A percentile compares a stretch with the other conserved stretches of the same genome.
Conservation (phyloP, 1,140 invertebrate genomes). For the Leucophenga varia region DNA sequence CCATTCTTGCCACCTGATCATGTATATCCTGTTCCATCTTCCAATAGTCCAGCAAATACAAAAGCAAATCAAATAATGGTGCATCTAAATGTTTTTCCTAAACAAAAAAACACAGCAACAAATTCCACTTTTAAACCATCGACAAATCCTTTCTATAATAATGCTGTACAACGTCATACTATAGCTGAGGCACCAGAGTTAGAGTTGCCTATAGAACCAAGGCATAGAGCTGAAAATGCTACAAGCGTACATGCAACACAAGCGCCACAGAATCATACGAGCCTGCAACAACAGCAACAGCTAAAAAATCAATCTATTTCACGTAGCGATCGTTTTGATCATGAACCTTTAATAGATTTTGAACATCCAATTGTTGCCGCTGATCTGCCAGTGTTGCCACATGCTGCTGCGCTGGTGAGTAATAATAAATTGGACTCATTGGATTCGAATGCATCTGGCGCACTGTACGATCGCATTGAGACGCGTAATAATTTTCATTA, state of each 20-base stretch:
- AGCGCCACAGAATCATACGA: constrained; percentile 14
- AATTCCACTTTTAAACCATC: constrained; percentile 17
- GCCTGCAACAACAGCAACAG: constrained; percentile 16
- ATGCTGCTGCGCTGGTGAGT: constrained; percentile 20
- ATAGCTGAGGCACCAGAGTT: constrained; percentile 14
- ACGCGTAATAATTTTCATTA: constrained; percentile 27
- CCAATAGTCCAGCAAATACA: constrained; percentile 10
- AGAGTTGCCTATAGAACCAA: constrained; percentile 37
- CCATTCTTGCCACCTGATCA: constrained; percentile 1
- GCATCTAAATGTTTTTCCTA: constrained; percentile 48
- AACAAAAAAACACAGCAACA: constrained; percentile 31
- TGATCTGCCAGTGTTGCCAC: constrained; percentile 15
- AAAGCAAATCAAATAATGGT: constrained; percentile 41
- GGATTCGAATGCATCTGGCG: not conserved
- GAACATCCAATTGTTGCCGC: constrained; percentile 51
- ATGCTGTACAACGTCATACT: constrained; percentile 23
- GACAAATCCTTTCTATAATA: constrained; percentile 47
- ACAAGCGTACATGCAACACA: not conserved
- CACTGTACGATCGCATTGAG: constrained; percentile 6
- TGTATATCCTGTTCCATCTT: not conserved
- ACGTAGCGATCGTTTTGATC: constrained; percentile 33
- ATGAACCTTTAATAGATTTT: constrained; percentile 38
- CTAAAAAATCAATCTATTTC: constrained; percentile 31
- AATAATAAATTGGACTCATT: constrained; percentile 12
- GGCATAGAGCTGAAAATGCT: constrained; percentile 18